Percentiles rank a stretch among this genome's conserved stretches.
These are phyloP conservation scores for Siderastrea siderea DNA, from an alignment of 92 coral and sea anemone genomes.

Conservation along the genomic window DNA sequence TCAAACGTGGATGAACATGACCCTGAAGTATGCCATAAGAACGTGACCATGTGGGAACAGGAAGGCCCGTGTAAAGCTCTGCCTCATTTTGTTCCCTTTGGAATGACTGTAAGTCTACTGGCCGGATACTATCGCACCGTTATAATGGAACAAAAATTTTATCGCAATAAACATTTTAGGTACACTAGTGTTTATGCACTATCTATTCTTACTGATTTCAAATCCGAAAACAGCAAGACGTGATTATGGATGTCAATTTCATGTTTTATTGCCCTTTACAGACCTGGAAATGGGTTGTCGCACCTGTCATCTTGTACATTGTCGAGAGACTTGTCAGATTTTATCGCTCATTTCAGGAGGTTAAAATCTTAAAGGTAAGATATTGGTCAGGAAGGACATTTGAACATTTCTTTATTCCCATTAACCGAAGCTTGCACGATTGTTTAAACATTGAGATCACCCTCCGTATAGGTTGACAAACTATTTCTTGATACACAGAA, in stretches of 20 bases:
- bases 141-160: too few relatives aligned
- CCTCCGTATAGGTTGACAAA: not conserved
- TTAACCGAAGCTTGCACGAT: not conserved
- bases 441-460: too few relatives aligned
- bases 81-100: conserved; percentile 79
- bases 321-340: conserved; percentile 84
- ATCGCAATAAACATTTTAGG: too few relatives aligned
- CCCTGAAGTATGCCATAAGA: conserved; percentile 74
- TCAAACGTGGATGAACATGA: conserved; percentile 83
- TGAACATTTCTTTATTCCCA: not conserved
- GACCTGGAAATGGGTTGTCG: conserved; percentile 96
- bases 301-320: conserved; percentile 80
- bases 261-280: conserved; percentile 17
- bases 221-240: not conserved
- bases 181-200: too few relatives aligned
- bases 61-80: conserved; percentile 54
- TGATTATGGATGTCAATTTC: not conserved
- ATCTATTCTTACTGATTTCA: too few relatives aligned
- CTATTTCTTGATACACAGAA: not conserved
- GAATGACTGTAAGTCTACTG: conserved; percentile 83
- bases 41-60: conserved; percentile 42
- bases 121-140: not conserved
- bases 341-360: conserved; percentile 84
- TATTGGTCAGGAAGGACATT: not conserved
- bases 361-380: conserved; percentile 80